These are phyloP conservation scores for Gymnarchus niloticus DNA, from an alignment of 2,113 vertebrate species.

Conservation along the genomic window DNA sequence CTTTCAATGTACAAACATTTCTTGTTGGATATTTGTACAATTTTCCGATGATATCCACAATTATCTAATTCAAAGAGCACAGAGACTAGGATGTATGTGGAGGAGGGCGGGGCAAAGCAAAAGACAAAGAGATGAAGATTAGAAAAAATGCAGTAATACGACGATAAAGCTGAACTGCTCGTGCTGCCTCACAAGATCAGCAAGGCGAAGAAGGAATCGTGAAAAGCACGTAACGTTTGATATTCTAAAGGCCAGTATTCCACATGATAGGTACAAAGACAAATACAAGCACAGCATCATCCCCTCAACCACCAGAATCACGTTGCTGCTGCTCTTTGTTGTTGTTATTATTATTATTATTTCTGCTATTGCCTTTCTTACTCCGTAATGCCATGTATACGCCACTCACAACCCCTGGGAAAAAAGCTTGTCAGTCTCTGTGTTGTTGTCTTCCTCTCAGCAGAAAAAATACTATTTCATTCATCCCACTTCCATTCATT, in stretches of 20 bases:
- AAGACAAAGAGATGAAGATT: constrained; percentile 21
- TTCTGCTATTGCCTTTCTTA: neutral
- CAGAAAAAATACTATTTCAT: constrained; percentile 42
- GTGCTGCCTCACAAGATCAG: neutral
- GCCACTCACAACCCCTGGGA: constrained; percentile 1
- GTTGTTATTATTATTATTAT: neutral
- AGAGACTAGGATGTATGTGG: neutral
- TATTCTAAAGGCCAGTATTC: neutral
- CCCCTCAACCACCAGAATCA: neutral
- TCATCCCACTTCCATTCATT: constrained; percentile 49
- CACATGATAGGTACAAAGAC: neutral
- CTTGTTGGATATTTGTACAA: neutral
- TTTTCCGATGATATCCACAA: neutral
- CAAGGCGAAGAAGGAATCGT: neutral
- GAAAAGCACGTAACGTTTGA: neutral
- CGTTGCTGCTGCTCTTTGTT: neutral
- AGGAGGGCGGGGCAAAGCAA: neutral
- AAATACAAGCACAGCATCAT: neutral
- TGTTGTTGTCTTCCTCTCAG: constrained; percentile 23
- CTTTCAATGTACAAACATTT: neutral
- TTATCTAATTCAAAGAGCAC: neutral
- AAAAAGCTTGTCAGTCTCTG: constrained; percentile 18
- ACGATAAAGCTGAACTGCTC: neutral
- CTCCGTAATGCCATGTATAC: neutral
- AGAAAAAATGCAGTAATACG: neutral